Evolutionary conservation across 1,140 invertebrate genomes (phyloP).

Genomic region (Zaprionus vittiger): DNA sequence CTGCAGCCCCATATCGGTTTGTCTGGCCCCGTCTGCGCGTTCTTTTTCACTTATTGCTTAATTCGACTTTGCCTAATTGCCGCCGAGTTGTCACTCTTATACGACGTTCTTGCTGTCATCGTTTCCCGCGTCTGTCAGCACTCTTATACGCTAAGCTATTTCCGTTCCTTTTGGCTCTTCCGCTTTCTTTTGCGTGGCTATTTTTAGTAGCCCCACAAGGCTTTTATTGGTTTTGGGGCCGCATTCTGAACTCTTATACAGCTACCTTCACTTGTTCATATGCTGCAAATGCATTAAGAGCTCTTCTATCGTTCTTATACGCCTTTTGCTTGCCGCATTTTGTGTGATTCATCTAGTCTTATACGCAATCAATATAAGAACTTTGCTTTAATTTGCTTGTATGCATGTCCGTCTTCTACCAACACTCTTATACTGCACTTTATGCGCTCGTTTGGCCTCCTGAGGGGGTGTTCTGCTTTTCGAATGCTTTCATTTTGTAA

Average conservation of each 20-base stretch:
- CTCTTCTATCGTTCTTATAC: neutral
- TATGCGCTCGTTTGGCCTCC: neutral
- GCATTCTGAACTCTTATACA: conserved; percentile 29
- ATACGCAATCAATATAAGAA: too few species aligned
- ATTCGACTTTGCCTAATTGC: conserved; percentile 8
- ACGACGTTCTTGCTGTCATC: neutral
- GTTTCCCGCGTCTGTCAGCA: neutral
- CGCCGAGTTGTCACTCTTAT: conserved; percentile 38
- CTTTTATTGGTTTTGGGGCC: neutral
- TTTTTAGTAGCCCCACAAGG: conserved; percentile 12
- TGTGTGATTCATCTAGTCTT: neutral
- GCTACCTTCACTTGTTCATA: neutral
- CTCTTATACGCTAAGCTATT: conserved; percentile 3
- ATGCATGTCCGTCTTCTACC: neutral
- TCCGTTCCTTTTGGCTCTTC: conserved; percentile 2
- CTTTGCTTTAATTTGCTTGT: too few species aligned
- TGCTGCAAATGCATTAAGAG: too few species aligned
- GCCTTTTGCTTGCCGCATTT: neutral
- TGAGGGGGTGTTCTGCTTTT: neutral
- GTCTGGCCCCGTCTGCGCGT: neutral
- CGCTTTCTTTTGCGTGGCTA: conserved; percentile 5
- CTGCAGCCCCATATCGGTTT: neutral
- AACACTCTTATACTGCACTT: neutral
- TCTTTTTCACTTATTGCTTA: neutral
- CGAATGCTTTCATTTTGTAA: neutral